Conservation (phyloP, 2,113 vertebrate species). For the Aegypius monachus region DNA sequence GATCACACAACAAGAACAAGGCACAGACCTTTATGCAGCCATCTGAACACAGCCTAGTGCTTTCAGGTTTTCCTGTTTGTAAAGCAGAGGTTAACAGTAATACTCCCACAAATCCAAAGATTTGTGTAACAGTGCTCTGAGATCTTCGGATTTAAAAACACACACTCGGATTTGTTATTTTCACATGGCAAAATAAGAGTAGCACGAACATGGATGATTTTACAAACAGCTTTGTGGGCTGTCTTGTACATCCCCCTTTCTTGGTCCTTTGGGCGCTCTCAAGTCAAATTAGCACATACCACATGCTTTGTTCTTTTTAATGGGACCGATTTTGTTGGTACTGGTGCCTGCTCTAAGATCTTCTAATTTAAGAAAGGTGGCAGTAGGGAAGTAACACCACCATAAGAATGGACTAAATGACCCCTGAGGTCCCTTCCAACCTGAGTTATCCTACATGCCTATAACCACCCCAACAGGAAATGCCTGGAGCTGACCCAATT, state of each 20-base stretch:
- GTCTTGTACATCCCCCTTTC: background rate
- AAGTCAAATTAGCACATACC: background rate
- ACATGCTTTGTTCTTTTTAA: background rate
- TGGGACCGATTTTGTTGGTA: background rate
- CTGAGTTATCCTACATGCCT: background rate
- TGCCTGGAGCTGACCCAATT: background rate
- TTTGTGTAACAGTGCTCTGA: background rate
- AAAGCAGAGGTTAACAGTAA: background rate
- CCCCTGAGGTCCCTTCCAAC: background rate
- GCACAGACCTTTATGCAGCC: background rate
- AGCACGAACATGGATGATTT: background rate
- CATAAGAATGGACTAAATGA: background rate
- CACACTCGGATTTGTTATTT: background rate
- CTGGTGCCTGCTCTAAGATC: background rate
- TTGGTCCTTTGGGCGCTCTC: background rate
- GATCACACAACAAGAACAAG: background rate
- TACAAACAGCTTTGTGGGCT: background rate
- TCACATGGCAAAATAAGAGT: background rate
- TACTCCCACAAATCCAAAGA: background rate
- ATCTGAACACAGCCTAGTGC: background rate
- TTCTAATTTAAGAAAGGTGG: background rate
- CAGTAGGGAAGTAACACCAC: background rate
- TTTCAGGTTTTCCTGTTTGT: background rate
- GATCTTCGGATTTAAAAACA: background rate
- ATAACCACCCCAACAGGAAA: constrained; percentile 19